Evolutionary conservation across 1,140 invertebrate species (phyloP), one percentile per base, ranked within the genome.

Genomic region (Pogonomyrmex californicus): DNA sequence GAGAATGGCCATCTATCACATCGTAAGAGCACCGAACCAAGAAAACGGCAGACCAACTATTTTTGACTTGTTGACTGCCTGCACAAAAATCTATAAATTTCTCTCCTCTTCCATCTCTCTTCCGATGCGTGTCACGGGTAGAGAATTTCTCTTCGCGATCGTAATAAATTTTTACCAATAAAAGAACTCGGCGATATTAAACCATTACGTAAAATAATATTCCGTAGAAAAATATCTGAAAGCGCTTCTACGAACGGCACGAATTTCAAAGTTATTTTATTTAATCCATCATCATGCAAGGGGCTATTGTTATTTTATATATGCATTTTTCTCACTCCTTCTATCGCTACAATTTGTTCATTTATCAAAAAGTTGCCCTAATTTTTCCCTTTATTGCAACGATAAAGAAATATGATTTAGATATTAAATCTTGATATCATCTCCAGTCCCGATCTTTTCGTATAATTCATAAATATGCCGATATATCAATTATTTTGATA

Each of bases 11-110:
- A 88, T 88, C 70, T 65, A 88, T 88, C 86, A 87, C 23, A 49
- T 66, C 10, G 17, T 10, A 23, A 49, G 41, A 65, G 70, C n/a
- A 38, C 14, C n/a, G 36, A 33, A 51, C n/a, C 23, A 51, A 87
- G 36, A 65, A 63, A 78, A 63, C 9, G 30, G 17, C 30, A 54
- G 30, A 87, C 49, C 88, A 86, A 90, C 82, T 87, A 78, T 65
- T 89, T 89, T 90, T 79, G 78, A 91, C 87, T 91, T 90, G 86
- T 90, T 91, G 82, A 85, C 82, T 86, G 82, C 51, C 58, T 41
- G 30, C 30, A 36, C 63, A 70, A 68, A 70, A 56, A 63, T 62
- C 63, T 81, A 54, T 68, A 81, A 54, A 70, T 68, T 79, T 79
- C n/a, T 54, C 54, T 17, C 14, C 62, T 7, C 23, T 33, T 49